A percentile compares a stretch with the other conserved stretches of the same genome.
Conservation (phyloP, 2,797 vertebrate species). For the Argya squamiceps region DNA sequence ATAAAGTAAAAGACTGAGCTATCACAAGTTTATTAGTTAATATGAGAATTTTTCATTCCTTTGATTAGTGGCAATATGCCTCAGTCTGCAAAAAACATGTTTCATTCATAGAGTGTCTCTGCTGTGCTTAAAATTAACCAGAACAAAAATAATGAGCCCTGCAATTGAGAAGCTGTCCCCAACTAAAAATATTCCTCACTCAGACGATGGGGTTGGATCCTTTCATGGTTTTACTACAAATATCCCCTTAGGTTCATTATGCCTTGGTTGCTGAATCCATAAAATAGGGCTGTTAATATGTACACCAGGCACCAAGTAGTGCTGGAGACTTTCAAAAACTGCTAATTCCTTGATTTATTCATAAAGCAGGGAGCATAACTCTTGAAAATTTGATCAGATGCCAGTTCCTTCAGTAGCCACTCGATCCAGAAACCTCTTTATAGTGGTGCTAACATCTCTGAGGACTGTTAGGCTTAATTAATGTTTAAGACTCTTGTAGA, state of each 20-base stretch:
- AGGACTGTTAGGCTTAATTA: constrained; percentile 53
- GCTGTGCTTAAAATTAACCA: background rate
- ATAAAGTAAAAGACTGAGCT: background rate
- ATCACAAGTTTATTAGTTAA: background rate
- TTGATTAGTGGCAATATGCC: background rate
- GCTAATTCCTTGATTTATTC: constrained; percentile 50
- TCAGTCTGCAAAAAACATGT: background rate
- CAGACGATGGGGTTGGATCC: background rate
- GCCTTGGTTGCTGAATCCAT: background rate
- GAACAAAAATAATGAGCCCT: background rate
- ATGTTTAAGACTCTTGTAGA: constrained; percentile 20
- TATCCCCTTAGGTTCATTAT: background rate
- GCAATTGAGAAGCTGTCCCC: background rate
- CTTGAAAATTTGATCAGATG: constrained; percentile 64
- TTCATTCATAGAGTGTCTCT: background rate
- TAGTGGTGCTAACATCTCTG: constrained; percentile 38
- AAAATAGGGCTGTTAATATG: background rate
- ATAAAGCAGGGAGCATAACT: constrained; percentile 40
- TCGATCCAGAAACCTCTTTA: constrained; percentile 40
- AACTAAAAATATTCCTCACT: background rate
- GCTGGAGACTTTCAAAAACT: background rate
- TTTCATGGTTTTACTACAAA: background rate
- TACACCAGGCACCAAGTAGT: background rate
- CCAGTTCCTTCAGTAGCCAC: constrained; percentile 54
- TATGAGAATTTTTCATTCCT: background rate